A percentile compares a stretch with the other conserved stretches of the same genome.
These are phyloP conservation scores for Cephus pygmeus DNA, from an alignment of 2,888 invertebrate species.

Conservation along the genomic window DNA sequence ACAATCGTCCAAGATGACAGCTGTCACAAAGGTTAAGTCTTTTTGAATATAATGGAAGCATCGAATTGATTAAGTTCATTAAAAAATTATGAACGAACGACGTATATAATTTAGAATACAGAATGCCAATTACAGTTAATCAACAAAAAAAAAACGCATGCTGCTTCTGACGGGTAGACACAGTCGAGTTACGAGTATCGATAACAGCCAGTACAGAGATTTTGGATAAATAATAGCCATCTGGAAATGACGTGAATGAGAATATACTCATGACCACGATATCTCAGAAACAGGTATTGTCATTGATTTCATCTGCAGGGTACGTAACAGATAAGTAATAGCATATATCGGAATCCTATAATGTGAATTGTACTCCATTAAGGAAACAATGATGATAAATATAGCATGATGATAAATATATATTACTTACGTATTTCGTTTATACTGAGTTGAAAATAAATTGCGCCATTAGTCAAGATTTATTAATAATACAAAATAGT, in stretches of 20 bases:
- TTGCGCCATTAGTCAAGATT: neutral
- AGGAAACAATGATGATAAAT: neutral
- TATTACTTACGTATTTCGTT: neutral
- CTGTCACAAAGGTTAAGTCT: neutral
- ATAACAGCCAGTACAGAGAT: neutral
- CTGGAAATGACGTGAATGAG: neutral
- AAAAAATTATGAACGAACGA: neutral
- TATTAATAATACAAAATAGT: neutral
- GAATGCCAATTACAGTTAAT: neutral
- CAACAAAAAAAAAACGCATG: neutral
- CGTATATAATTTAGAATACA: neutral
- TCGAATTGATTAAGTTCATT: neutral
- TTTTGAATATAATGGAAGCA: neutral
- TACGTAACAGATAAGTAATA: neutral
- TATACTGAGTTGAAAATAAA: neutral
- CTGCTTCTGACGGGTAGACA: neutral
- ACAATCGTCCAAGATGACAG: neutral
- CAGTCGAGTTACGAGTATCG: neutral
- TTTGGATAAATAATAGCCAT: neutral
- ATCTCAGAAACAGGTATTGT: neutral
- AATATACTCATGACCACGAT: neutral
- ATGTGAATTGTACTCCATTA: neutral
- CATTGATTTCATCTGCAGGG: neutral
- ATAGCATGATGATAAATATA: neutral
- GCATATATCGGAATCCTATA: neutral